Conservation (phyloP, 2,797 vertebrate genomes). For the Macrochelys suwanniensis region DNA sequence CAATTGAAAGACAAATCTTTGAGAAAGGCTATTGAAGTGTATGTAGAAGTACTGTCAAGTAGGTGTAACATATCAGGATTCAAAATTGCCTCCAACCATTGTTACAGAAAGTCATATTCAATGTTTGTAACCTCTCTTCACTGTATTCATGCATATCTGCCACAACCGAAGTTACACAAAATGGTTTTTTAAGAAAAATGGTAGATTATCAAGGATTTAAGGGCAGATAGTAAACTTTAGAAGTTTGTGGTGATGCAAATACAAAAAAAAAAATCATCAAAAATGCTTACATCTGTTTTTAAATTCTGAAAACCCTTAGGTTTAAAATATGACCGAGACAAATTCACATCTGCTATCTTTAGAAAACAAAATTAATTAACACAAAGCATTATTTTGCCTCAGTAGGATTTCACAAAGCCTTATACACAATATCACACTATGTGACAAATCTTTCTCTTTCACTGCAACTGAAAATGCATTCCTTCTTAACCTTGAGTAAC, state of each 20-base stretch:
- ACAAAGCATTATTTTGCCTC: background rate
- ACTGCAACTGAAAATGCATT: background rate
- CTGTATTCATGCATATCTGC: background rate
- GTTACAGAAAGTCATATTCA: background rate
- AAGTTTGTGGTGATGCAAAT: fast-evolving
- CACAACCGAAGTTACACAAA: background rate
- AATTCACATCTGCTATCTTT: background rate
- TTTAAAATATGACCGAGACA: background rate
- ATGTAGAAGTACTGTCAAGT: background rate
- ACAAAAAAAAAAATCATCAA: background rate
- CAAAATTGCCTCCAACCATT: background rate
- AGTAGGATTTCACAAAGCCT: background rate
- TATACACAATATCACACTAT: background rate
- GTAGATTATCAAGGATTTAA: background rate
- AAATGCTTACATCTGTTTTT: background rate
- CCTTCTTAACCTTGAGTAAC: background rate
- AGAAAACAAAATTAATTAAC: background rate
- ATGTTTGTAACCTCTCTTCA: background rate
- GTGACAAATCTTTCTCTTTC: background rate
- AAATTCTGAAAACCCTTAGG: background rate
- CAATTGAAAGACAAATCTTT: background rate
- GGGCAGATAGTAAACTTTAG: background rate
- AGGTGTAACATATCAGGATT: background rate
- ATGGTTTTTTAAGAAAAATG: background rate
- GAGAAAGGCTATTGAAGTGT: background rate